Conservation (phyloP, 2,797 vertebrate genomes). For the Nyctalus aviator region DNA sequence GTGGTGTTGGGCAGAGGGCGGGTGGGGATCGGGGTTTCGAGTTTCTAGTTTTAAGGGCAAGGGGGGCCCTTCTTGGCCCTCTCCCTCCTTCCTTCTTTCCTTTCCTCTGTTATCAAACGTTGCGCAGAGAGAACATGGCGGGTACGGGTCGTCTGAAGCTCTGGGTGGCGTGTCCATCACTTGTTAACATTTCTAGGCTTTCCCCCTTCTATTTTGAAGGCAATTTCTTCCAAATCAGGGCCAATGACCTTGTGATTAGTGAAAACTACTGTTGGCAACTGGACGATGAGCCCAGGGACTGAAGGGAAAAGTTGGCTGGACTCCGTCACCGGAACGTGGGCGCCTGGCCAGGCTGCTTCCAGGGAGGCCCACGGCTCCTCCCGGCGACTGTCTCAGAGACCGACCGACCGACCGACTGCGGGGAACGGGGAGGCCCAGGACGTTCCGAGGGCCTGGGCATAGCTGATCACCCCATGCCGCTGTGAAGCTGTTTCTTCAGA, state of each 20-base stretch:
- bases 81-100: too few relatives aligned
- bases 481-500: not conserved
- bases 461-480: fast-evolving
- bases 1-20: not conserved
- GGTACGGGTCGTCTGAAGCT: fast-evolving
- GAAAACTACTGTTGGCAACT: fast-evolving
- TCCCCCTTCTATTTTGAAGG: not conserved
- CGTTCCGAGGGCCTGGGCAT: fast-evolving
- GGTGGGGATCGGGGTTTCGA: not conserved
- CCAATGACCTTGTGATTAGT: not conserved
- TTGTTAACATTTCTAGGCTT: not conserved
- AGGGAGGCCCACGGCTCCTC: too few relatives aligned
- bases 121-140: fast-evolving
- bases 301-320: fast-evolving
- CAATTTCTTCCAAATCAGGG: not conserved
- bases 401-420: too few relatives aligned
- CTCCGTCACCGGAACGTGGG: fast-evolving
- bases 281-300: fast-evolving
- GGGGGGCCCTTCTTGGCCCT: too few relatives aligned
- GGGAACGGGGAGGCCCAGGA: fast-evolving
- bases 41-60: fast-evolving
- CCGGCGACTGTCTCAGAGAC: fast-evolving
- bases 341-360: fast-evolving
- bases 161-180: fast-evolving
- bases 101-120: not conserved